Conservation (phyloP, 64 coral and sea anemone species). For the Pocillopora damicornis region DNA sequence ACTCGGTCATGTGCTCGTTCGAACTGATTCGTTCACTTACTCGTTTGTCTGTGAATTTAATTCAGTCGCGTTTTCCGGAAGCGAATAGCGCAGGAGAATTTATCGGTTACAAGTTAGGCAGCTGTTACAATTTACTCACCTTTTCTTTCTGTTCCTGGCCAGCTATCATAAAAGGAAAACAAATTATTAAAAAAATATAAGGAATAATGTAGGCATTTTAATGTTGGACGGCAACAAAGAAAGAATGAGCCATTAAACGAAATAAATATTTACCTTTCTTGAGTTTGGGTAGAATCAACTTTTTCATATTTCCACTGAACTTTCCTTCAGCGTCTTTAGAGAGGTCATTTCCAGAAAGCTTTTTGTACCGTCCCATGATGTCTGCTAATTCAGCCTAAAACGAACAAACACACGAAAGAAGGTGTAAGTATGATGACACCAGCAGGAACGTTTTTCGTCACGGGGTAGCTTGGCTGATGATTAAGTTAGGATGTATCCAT, state of each 20-base stretch:
- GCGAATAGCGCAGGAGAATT: too few relatives aligned
- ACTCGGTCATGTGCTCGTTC: background rate
- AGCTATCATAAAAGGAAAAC: slow-evolving; percentile 9
- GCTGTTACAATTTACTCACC: background rate
- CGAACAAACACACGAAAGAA: background rate
- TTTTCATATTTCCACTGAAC: slow-evolving; percentile 47
- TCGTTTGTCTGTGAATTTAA: background rate
- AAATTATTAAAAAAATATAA: background rate
- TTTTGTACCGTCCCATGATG: slow-evolving; percentile 20
- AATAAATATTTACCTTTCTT: slow-evolving; percentile 17
- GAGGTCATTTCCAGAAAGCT: slow-evolving; percentile 13
- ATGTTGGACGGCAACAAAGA: background rate
- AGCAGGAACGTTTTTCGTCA: too few relatives aligned
- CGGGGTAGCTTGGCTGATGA: too few relatives aligned
- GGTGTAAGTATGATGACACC: too few relatives aligned
- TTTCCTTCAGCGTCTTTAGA: slow-evolving; percentile 21
- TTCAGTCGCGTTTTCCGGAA: background rate
- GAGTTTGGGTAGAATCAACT: slow-evolving; percentile 22
- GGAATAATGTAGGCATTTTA: background rate
- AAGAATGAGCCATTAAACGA: background rate
- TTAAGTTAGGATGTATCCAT: too few relatives aligned
- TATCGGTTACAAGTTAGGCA: background rate
- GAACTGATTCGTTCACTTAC: background rate
- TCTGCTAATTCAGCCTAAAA: slow-evolving; percentile 34
- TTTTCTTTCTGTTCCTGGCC: slow-evolving; percentile 13